Percentiles rank a stretch among this genome's conserved stretches.
These are phyloP conservation scores for Lycophotia porphyrea DNA, from an alignment of 2,888 invertebrate species.

Conservation along the genomic window DNA sequence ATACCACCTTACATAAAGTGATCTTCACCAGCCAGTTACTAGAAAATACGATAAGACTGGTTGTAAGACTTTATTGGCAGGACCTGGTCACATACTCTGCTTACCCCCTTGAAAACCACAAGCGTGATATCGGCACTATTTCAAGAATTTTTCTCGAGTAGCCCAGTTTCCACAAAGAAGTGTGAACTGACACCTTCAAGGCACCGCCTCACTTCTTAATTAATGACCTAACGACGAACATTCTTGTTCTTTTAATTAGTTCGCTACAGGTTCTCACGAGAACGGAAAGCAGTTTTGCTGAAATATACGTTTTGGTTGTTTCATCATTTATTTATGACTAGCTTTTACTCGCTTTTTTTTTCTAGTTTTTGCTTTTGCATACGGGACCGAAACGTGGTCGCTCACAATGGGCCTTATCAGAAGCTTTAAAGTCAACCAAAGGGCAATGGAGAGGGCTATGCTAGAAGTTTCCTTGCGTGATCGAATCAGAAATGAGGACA, in stretches of 20 bases:
- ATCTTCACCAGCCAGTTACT: background rate
- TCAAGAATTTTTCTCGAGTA: conserved; percentile 21
- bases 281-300: conserved; percentile 1
- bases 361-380: too few relatives aligned
- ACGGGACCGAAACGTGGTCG: too few relatives aligned
- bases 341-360: background rate
- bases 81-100: background rate
- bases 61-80: background rate
- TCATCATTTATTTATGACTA: background rate
- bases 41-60: background rate
- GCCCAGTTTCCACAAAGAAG: conserved; percentile 7
- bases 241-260: conserved; percentile 35
- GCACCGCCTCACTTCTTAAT: conserved; percentile 32
- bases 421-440: too few relatives aligned
- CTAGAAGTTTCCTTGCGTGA: too few relatives aligned
- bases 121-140: background rate
- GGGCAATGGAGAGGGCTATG: too few relatives aligned
- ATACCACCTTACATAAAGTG: background rate
- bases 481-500: too few relatives aligned
- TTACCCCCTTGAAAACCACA: background rate
- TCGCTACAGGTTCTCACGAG: conserved; percentile 17
- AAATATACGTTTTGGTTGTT: background rate
- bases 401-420: too few relatives aligned
- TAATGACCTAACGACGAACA: conserved; percentile 33
- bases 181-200: conserved; percentile 26